A percentile compares a stretch with the other conserved stretches of the same genome.
These are phyloP conservation scores for Salvelinus namaycush DNA, from an alignment of 2,113 vertebrate genomes.

Conservation along the genomic window DNA sequence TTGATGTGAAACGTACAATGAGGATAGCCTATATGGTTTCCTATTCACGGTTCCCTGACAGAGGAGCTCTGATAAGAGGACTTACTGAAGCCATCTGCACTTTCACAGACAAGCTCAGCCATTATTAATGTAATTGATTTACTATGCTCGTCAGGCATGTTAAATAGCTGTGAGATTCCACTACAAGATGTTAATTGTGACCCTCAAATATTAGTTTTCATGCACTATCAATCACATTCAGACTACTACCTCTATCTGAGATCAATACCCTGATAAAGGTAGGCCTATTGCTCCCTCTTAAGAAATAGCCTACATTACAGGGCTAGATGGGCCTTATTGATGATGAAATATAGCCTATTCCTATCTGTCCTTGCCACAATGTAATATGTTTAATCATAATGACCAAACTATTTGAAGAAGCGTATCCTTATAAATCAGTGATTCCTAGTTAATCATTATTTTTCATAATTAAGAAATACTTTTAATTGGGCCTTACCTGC, in stretches of 20 bases:
- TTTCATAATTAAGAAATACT: background rate
- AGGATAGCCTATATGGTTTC: background rate
- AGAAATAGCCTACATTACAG: too few species aligned
- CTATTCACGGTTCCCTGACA: background rate
- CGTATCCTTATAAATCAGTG: too few species aligned
- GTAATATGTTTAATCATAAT: too few species aligned
- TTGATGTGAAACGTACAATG: too few species aligned
- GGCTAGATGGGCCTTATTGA: too few species aligned
- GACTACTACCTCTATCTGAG: background rate
- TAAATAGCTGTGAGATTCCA: slow-evolving; percentile 2
- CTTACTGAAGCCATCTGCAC: background rate
- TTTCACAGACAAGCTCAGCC: slow-evolving; percentile 3
- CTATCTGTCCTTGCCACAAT: too few species aligned
- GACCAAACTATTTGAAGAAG: too few species aligned
- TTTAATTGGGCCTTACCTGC: slow-evolving; percentile 81
- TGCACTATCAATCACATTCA: background rate
- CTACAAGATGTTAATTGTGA: background rate
- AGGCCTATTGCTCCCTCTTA: too few species aligned
- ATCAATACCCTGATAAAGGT: too few species aligned
- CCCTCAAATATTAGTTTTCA: background rate
- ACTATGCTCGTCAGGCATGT: background rate
- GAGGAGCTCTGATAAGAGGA: background rate
- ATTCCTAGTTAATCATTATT: too few species aligned
- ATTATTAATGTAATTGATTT: slow-evolving; percentile 30
- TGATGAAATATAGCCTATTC: too few species aligned